Evolutionary conservation across 2,113 vertebrate species (phyloP).

Genomic region (Meles meles): DNA sequence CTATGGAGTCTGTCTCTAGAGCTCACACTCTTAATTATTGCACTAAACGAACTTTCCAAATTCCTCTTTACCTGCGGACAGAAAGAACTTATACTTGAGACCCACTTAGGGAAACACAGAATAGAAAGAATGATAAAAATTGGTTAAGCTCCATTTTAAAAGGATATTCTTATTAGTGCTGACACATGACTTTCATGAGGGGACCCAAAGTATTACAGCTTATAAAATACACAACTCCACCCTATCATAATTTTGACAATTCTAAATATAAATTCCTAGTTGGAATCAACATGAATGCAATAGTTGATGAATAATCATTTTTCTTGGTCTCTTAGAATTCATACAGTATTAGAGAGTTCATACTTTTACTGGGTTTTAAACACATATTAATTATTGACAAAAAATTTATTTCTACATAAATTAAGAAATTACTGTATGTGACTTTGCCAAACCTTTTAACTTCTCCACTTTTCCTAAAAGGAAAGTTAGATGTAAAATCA

Average conservation of each 20-base stretch:
- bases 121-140: constrained; percentile 6
- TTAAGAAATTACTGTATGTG: background rate
- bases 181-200: background rate
- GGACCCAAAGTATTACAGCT: background rate
- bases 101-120: background rate
- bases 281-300: background rate
- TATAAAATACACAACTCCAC: background rate
- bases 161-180: background rate
- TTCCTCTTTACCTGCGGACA: background rate
- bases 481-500: constrained; percentile 35
- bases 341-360: background rate
- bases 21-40: background rate
- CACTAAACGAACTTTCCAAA: background rate
- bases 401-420: constrained; percentile 38
- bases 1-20: background rate
- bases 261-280: constrained; percentile 6
- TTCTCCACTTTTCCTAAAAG: background rate
- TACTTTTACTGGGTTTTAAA: background rate
- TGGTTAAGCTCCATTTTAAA: background rate
- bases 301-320: background rate
- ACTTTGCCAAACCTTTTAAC: background rate
- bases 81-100: background rate
- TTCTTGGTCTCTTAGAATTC: constrained; percentile 16
- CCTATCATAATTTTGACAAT: background rate
- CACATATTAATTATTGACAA: background rate